A percentile compares a stretch with the other conserved stretches of the same genome.
Conservation (phyloP, 2,888 invertebrate species). For the Drosophila percnosoma region DNA sequence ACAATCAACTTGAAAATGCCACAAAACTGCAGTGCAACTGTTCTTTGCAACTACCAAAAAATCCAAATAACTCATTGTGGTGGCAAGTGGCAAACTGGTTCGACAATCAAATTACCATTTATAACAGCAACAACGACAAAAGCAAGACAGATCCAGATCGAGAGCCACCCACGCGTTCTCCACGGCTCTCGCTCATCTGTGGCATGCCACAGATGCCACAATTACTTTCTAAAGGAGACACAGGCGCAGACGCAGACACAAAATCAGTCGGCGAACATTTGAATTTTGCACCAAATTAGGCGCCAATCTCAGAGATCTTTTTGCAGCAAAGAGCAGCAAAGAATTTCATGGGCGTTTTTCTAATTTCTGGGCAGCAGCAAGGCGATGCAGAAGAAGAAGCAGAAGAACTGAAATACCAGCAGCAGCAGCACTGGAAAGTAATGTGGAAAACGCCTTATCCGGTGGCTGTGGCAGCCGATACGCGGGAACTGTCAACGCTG, state of each 20-base stretch:
- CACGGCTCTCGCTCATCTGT: constrained; percentile 18
- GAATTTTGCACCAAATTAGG: constrained; percentile 79
- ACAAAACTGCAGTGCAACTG: constrained; percentile 16
- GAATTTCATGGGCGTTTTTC: constrained; percentile 79
- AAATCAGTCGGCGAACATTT: constrained; percentile 56
- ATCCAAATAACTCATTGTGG: constrained; percentile 49
- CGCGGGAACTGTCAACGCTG: constrained; percentile 68
- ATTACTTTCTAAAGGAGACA: constrained; percentile 72
- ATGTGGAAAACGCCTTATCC: constrained; percentile 79
- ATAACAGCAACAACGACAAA: constrained; percentile 45
- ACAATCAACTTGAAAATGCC: constrained; percentile 31
- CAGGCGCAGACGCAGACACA: constrained; percentile 16
- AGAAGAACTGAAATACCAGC: constrained; percentile 49
- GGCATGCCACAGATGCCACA: constrained; percentile 57
- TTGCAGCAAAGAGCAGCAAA: constrained; percentile 20
- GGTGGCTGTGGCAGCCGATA: constrained; percentile 50
- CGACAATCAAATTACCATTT: constrained; percentile 75
- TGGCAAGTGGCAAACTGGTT: constrained; percentile 58
- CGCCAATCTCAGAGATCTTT: constrained; percentile 64
- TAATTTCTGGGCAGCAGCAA: constrained; percentile 63
- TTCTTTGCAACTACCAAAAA: constrained; percentile 37
- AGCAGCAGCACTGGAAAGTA: constrained; percentile 48
- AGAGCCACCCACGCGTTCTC: constrained; percentile 59
- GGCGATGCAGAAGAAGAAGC: constrained; percentile 14
- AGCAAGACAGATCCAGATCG: constrained; percentile 19